Conservation (phyloP, 2,888 invertebrate species). For the Trissolcus brochymenae region DNA sequence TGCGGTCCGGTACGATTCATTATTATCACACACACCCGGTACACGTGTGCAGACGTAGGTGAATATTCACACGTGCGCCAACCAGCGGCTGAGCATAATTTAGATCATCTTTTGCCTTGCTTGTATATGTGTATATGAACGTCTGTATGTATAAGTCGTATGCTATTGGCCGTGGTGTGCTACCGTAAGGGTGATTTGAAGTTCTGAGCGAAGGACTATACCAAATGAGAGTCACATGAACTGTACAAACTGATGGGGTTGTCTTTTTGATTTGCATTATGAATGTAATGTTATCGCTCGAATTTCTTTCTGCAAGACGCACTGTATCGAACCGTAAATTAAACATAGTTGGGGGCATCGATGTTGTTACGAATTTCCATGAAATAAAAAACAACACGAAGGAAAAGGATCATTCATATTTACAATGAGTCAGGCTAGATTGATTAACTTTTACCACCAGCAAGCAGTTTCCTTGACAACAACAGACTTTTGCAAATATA, state of each 20-base stretch:
- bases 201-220: constrained; percentile 53
- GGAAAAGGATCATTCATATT: too few species aligned
- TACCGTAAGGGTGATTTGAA: constrained; percentile 59
- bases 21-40: constrained; percentile 56
- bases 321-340: too few species aligned
- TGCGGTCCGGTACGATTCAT: constrained; percentile 57
- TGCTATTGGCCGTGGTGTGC: constrained; percentile 33
- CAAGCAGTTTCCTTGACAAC: too few species aligned
- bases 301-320: constrained; percentile 5
- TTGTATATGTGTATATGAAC: constrained; percentile 39
- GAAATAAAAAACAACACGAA: too few species aligned
- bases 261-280: constrained; percentile 59
- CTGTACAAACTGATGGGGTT: constrained; percentile 59
- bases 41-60: constrained; percentile 60
- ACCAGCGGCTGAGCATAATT: constrained; percentile 68
- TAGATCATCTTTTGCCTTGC: constrained; percentile 62
- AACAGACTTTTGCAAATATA: too few species aligned
- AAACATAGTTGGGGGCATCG: background rate
- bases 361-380: background rate
- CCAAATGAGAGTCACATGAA: constrained; percentile 53
- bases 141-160: constrained; percentile 55
- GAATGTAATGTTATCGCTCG: constrained; percentile 18
- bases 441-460: too few species aligned
- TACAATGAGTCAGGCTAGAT: too few species aligned
- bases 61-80: constrained; percentile 67